Evolutionary conservation across 2,113 vertebrate genomes (phyloP).

Genomic region (Siphamia tubifer): DNA sequence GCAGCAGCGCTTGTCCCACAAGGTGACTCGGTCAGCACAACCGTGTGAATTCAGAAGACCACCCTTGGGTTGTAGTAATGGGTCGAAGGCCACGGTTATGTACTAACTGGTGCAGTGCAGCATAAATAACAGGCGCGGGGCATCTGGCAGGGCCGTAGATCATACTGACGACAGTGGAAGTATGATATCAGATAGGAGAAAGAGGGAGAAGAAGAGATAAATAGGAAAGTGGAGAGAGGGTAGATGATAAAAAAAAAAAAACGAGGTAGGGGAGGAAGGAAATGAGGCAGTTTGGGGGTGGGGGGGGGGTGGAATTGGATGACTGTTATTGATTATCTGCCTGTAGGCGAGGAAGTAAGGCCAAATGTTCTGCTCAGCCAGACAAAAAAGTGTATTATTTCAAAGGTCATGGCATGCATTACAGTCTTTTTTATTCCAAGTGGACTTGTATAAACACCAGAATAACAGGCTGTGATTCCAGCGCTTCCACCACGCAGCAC

Average conservation of each 20-base stretch:
- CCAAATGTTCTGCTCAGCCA: slow-evolving; percentile 75
- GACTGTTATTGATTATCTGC: slow-evolving; percentile 79
- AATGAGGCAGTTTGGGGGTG: slow-evolving; percentile 13
- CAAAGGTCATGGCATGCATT: slow-evolving; percentile 79
- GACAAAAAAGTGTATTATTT: slow-evolving; percentile 81
- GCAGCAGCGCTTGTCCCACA: slow-evolving; percentile 63
- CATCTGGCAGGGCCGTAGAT: slow-evolving; percentile 71
- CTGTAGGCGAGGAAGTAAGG: slow-evolving; percentile 63
- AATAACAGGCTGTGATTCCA: slow-evolving; percentile 3
- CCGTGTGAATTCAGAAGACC: slow-evolving; percentile 60
- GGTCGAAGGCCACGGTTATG: slow-evolving; percentile 66
- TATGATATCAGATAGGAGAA: slow-evolving; percentile 67
- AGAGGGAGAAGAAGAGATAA: slow-evolving; percentile 54
- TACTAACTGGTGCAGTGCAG: slow-evolving; percentile 51
- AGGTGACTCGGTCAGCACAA: slow-evolving; percentile 74
- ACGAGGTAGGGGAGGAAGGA: slow-evolving; percentile 23
- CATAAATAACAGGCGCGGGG: slow-evolving; percentile 69
- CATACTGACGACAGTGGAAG: slow-evolving; percentile 67
- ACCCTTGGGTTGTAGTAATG: slow-evolving; percentile 55
- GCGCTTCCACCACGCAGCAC: neutral
- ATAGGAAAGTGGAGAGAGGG: slow-evolving; percentile 39
- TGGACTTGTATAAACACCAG: slow-evolving; percentile 60
- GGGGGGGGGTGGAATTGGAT: slow-evolving; percentile 53
- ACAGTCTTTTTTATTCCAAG: slow-evolving; percentile 57
- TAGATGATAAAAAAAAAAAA: slow-evolving; percentile 53